These are phyloP conservation scores for Narcine bancroftii DNA, from an alignment of 2,113 vertebrate genomes.

Conservation along the genomic window DNA sequence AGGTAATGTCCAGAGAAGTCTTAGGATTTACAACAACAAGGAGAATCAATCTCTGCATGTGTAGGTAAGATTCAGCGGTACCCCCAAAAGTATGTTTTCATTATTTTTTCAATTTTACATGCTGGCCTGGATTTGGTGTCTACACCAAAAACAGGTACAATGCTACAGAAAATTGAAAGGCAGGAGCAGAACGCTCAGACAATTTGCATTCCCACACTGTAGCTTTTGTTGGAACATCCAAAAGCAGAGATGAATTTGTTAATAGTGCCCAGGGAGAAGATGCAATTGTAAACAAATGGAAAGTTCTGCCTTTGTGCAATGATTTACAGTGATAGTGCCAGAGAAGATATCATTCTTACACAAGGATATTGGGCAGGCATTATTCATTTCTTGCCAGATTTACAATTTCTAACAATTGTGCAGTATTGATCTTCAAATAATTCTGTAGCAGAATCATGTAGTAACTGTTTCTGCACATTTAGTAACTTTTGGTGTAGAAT, in stretches of 20 bases:
- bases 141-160: background rate
- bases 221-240: background rate
- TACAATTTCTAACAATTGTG: background rate
- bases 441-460: background rate
- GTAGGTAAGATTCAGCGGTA: background rate
- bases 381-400: background rate
- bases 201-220: background rate
- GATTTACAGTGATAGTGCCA: background rate
- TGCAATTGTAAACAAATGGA: background rate
- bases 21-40: background rate
- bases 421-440: background rate
- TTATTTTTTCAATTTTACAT: background rate
- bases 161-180: background rate
- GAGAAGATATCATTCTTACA: background rate
- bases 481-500: background rate
- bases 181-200: background rate
- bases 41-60: background rate
- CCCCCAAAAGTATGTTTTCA: background rate
- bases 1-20: background rate
- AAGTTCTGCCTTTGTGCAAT: background rate
- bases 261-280: background rate
- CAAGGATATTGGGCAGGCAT: background rate
- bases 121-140: background rate
- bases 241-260: background rate
- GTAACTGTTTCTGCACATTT: background rate